phyloP scores from a whole-genome alignment of 2,797 vertebrate species.

The Emys orbicularis region DNA sequence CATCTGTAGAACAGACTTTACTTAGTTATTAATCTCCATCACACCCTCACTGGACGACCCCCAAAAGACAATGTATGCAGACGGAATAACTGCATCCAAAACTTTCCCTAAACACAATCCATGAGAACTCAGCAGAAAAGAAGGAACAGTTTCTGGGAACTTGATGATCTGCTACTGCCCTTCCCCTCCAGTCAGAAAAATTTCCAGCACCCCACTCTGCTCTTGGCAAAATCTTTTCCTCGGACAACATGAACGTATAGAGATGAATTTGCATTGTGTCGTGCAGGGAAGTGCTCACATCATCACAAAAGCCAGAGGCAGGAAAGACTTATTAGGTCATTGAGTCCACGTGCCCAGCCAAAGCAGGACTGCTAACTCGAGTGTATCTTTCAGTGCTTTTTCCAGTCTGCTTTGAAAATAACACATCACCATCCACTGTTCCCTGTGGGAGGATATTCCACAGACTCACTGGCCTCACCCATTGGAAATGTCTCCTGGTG shows the following conservation, averaged over 20 bases:
- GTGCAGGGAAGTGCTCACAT: background rate
- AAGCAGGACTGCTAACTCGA: background rate
- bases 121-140: background rate
- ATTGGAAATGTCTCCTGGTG: background rate
- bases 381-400: background rate
- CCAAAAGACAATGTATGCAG: background rate
- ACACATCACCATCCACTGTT: background rate
- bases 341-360: background rate
- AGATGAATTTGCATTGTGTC: background rate
- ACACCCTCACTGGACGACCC: background rate
- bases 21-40: slow-evolving; percentile 7
- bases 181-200: background rate
- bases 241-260: background rate
- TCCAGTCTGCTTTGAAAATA: slow-evolving; percentile 1
- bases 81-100: background rate
- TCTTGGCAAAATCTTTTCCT: background rate
- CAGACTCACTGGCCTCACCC: background rate
- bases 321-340: background rate
- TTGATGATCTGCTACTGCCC: background rate
- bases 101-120: fast-evolving
- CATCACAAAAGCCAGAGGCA: background rate
- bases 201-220: background rate
- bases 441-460: background rate
- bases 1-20: background rate
- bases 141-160: background rate